Evolutionary conservation across 2,113 vertebrate species (phyloP).

Genomic region (Oostethus manadensis): DNA sequence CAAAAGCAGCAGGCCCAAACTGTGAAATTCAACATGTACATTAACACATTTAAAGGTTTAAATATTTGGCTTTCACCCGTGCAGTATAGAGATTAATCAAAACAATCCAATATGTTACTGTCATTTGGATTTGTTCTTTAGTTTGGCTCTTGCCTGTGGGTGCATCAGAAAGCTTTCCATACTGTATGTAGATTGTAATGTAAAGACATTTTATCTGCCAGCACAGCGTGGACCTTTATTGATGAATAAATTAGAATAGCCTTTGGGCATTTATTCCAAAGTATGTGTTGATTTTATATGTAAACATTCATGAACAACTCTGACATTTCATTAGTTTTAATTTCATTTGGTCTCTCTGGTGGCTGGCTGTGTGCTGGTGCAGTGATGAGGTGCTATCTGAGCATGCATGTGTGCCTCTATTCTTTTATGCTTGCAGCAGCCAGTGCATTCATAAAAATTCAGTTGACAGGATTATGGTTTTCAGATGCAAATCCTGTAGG

Average conservation of each 20-base stretch:
- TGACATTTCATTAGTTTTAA: conserved; percentile 43
- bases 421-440: conserved; percentile 38
- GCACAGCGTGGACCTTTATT: conserved; percentile 24
- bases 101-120: conserved; percentile 5
- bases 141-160: conserved; percentile 50
- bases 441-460: conserved; percentile 45
- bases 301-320: conserved; percentile 34
- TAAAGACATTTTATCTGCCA: conserved; percentile 32
- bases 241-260: conserved; percentile 40
- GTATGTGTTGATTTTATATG: conserved; percentile 52
- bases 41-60: no score
- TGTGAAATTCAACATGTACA: no score
- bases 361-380: conserved; percentile 14
- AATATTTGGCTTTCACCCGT: no score
- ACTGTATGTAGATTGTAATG: conserved; percentile 45
- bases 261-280: conserved; percentile 39
- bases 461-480: conserved; percentile 50
- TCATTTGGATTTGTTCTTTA: conserved; percentile 50
- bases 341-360: conserved; percentile 33
- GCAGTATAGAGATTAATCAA: no score
- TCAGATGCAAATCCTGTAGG: conserved; percentile 53
- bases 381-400: conserved; percentile 27
- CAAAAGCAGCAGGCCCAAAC: no score
- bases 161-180: conserved; percentile 35
- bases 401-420: conserved; percentile 28